Evolutionary conservation across 2,888 invertebrate genomes (phyloP).

Genomic region (Eumacrocentrus americanus): DNA sequence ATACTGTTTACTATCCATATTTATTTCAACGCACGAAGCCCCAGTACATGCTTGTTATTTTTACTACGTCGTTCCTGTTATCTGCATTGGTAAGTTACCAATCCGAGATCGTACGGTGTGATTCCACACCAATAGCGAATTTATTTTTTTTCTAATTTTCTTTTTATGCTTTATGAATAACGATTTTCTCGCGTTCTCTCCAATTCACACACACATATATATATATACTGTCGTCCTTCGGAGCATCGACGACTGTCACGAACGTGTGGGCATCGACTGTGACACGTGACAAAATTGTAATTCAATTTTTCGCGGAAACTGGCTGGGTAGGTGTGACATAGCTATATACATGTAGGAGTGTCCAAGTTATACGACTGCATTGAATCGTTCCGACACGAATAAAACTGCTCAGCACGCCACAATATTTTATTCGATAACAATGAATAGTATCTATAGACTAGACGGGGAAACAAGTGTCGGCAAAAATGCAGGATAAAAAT

Average conservation of each 20-base stretch:
- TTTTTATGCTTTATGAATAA: no score
- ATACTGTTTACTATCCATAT: no score
- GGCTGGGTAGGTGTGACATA: background rate
- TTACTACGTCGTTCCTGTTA: no score
- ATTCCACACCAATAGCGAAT: no score
- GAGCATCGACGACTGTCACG: background rate
- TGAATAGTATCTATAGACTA: background rate
- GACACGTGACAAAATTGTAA: slow-evolving; percentile 10
- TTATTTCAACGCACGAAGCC: no score
- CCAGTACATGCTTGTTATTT: no score
- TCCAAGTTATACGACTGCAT: no score
- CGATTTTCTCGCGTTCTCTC: background rate
- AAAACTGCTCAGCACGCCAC: background rate
- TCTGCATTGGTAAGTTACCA: no score
- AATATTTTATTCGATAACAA: background rate
- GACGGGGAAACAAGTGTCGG: no score
- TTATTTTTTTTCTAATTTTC: no score
- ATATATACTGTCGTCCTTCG: background rate
- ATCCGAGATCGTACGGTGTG: no score
- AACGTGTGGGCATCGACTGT: background rate
- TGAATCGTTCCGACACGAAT: background rate
- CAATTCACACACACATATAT: no score
- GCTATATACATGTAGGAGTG: background rate
- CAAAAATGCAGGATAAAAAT: background rate
- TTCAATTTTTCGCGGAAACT: background rate